Conservation (phyloP, 2,797 vertebrate genomes). For the Gymnothorax javanicus region DNA sequence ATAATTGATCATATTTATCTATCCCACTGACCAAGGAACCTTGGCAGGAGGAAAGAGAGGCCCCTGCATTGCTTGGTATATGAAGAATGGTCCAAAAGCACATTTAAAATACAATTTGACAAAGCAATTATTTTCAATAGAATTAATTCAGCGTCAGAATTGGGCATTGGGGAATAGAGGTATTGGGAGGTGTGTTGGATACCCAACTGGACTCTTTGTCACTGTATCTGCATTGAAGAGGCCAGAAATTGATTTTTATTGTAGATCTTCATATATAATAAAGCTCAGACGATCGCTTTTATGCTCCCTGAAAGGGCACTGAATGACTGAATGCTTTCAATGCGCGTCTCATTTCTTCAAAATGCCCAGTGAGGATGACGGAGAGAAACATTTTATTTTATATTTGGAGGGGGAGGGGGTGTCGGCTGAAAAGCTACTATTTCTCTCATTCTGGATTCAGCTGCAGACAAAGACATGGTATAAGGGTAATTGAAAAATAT, state of each 20-base stretch:
- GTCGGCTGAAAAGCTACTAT: constrained; percentile 64
- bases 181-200: not conserved
- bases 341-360: constrained; percentile 99
- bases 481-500: constrained; percentile 81
- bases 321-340: constrained; percentile 99
- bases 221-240: constrained; percentile 99
- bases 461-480: constrained; percentile 76
- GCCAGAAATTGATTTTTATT: constrained; percentile 99
- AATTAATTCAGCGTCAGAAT: not conserved
- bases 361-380: constrained; percentile 78
- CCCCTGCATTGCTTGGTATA: not conserved
- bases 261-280: constrained; percentile 99
- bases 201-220: constrained; percentile 89
- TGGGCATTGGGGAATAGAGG: not conserved
- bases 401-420: constrained; percentile 52
- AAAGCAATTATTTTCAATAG: not conserved
- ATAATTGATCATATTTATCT: constrained; percentile 1
- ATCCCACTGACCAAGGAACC: not conserved
- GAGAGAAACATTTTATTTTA: constrained; percentile 21
- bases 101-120: not conserved
- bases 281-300: constrained; percentile 99
- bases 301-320: constrained; percentile 96
- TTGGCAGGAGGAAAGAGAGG: not conserved
- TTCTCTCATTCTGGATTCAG: constrained; percentile 71
- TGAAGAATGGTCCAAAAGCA: not conserved